phyloP scores from a whole-genome alignment of 1,140 invertebrate species.

The Nomia melanderi region DNA sequence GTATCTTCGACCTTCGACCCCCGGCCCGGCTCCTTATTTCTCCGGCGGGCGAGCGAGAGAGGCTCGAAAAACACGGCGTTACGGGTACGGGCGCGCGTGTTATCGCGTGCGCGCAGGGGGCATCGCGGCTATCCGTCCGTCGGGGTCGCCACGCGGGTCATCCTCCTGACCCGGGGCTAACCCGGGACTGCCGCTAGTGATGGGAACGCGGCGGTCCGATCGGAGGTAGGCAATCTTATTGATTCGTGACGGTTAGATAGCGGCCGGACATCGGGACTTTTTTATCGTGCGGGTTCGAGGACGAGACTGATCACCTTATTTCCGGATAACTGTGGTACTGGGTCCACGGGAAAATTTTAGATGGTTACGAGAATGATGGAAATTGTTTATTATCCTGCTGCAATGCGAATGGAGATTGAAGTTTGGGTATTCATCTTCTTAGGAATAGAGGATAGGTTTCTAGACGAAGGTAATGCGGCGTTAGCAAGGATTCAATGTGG shows the following conservation, averaged over 20 bases:
- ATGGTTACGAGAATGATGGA: no score
- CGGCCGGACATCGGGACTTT: no score
- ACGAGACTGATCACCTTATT: no score
- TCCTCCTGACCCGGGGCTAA: constrained; percentile 48
- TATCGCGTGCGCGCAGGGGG: constrained; percentile 76
- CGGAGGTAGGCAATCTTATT: not conserved
- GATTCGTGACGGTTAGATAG: not conserved
- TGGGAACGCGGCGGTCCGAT: constrained; percentile 36
- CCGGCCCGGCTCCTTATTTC: constrained; percentile 61
- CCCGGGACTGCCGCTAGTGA: constrained; percentile 34
- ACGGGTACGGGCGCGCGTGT: constrained; percentile 55
- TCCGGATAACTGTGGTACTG: no score
- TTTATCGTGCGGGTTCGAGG: no score
- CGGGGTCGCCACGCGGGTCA: constrained; percentile 68
- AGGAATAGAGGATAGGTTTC: no score
- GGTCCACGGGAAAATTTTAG: no score
- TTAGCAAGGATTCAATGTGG: no score
- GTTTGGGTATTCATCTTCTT: no score
- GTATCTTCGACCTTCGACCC: constrained; percentile 67
- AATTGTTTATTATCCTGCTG: no score
- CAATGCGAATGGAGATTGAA: no score
- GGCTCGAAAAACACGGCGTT: constrained; percentile 68
- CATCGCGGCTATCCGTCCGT: constrained; percentile 73
- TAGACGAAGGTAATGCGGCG: no score
- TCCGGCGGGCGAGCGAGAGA: constrained; percentile 27